Base-by-base conservation (phyloP, 92 coral and sea anemone genomes). In the Diadumene lineata region DNA sequence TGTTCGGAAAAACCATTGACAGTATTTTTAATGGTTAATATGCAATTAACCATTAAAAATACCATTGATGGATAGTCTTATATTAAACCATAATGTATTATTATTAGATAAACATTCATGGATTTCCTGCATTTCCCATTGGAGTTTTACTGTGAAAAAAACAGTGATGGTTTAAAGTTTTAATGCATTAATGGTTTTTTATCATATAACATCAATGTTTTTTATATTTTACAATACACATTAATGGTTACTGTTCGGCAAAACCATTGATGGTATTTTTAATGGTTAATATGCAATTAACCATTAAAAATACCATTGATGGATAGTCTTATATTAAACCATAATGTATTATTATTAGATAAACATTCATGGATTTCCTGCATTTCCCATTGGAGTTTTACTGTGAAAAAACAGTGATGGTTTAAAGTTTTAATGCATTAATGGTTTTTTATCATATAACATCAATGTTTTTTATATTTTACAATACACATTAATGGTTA, bases 401-500 rank as follows among this genome's bases (percentile, higher is more conserved):
- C 43, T 67, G 23, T 7, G 7, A n/a, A 22, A 43, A 67, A 43
- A 46, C 72, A 67, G 53, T 22, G 56, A 67, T 27, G 72, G 56
- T 53, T 53, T 67, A 67, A 67, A 10, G 26, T 19, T 27, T 67
- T 29, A 67, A 34, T 4, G 55, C 72, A 67, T 21, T 67, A n/a
- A 67, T 67, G 72, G 51, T 15, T 67, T 67, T 7, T 38, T 1
- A n/a, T 34, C 56, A 67, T 17, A 67, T 53, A 53, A 29, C 75
- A 27, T 70, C 38, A 50, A 48, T 48, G 64, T 11, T 28, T 70
- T 50, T 23, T n/a, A n/a, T 51, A 51, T 27, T 30, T 10, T 70
- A 31, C 64, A 55, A 72, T 55, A 58, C 66, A n/a, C 66, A 72
- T 72, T 56, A 72, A 55, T 72, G 66, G 77, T 53, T 72, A 55